Conservation (phyloP, 2,113 vertebrate species). For the Hydropotes inermis region DNA sequence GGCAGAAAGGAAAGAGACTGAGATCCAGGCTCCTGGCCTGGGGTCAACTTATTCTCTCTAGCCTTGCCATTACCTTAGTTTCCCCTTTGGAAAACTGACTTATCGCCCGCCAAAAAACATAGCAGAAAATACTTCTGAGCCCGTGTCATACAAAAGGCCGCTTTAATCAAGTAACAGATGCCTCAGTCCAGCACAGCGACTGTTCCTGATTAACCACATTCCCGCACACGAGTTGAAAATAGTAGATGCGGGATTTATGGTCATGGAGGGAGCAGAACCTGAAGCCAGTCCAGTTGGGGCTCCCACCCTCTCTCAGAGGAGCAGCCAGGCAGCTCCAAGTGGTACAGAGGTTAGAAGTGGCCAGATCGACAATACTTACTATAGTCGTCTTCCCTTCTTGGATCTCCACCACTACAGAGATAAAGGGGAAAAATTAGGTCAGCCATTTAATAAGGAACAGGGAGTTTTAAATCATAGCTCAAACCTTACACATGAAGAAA, state of each 20-base stretch:
- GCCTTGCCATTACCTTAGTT: slow-evolving; percentile 36
- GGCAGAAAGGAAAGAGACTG: background rate
- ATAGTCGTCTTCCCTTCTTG: slow-evolving; percentile 83
- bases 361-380: slow-evolving; percentile 76
- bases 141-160: slow-evolving; percentile 35
- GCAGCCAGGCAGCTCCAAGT: slow-evolving; percentile 18
- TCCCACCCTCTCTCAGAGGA: background rate
- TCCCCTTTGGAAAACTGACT: slow-evolving; percentile 55
- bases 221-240: background rate
- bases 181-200: background rate
- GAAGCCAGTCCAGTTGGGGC: slow-evolving; percentile 24
- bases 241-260: slow-evolving; percentile 36
- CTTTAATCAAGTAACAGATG: slow-evolving; percentile 48
- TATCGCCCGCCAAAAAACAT: slow-evolving; percentile 10
- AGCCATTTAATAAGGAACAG: slow-evolving; percentile 70
- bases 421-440: slow-evolving; percentile 59
- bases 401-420: slow-evolving; percentile 80
- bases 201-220: slow-evolving; percentile 52
- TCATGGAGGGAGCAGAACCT: slow-evolving; percentile 36
- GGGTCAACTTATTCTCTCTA: background rate
- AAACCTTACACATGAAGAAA: slow-evolving; percentile 22
- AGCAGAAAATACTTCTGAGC: slow-evolving; percentile 45
- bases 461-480: slow-evolving; percentile 59
- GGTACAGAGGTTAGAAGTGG: slow-evolving; percentile 27
- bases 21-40: background rate